A percentile compares a stretch with the other conserved stretches of the same genome.
Conservation (phyloP, 1,140 invertebrate genomes). For the Melitaea cinxia region DNA sequence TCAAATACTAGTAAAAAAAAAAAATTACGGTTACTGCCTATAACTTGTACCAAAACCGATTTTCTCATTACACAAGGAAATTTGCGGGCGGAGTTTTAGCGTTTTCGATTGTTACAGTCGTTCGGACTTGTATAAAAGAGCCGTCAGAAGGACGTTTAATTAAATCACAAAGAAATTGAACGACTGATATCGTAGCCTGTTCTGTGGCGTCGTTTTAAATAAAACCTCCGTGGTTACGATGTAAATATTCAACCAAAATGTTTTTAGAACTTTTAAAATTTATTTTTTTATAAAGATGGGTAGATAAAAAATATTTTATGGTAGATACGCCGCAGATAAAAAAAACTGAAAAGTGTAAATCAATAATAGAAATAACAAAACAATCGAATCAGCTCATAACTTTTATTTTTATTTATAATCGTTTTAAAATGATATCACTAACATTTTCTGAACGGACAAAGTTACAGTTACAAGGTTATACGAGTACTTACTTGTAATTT, state of each 20-base stretch:
- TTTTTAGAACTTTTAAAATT: neutral
- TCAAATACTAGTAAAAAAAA: neutral
- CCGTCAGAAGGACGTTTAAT: conserved; percentile 25
- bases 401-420: too few relatives aligned
- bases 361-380: too few relatives aligned
- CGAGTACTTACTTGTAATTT: too few relatives aligned
- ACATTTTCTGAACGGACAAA: too few relatives aligned
- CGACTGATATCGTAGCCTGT: neutral
- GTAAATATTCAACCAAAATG: neutral
- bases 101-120: conserved; percentile 21
- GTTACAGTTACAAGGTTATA: too few relatives aligned
- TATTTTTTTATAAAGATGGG: too few relatives aligned
- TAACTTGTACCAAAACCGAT: conserved; percentile 3
- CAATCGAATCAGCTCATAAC: too few relatives aligned
- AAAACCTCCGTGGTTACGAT: neutral
- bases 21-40: neutral
- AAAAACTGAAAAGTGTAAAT: too few relatives aligned
- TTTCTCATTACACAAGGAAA: conserved; percentile 21
- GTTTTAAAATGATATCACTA: too few relatives aligned
- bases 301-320: too few relatives aligned
- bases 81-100: conserved; percentile 11
- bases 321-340: too few relatives aligned
- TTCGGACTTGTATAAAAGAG: conserved; percentile 3
- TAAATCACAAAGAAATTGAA: conserved; percentile 23
- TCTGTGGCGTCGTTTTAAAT: neutral